Conservation (phyloP, 2,797 vertebrate genomes). For the Tadarida brasiliensis region DNA sequence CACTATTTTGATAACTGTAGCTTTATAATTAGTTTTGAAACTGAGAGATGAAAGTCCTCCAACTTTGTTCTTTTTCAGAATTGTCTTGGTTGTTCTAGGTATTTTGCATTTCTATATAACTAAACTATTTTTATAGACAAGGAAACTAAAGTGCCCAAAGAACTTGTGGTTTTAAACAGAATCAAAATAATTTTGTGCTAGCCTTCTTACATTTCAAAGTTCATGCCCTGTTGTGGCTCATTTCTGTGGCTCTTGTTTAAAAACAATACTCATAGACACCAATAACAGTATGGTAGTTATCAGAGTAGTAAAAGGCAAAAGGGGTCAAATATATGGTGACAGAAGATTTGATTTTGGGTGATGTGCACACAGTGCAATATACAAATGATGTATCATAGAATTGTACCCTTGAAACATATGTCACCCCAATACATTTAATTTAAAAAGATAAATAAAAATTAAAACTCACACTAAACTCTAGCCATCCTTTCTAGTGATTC, state of each 20-base stretch:
- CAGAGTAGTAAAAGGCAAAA: neutral
- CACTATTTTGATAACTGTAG: conserved; percentile 13
- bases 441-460: neutral
- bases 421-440: neutral
- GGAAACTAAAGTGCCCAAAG: conserved; percentile 25
- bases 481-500: neutral
- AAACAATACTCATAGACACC: neutral
- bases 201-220: conserved; percentile 51
- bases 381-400: neutral
- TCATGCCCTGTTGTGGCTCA: neutral
- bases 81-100: conserved; percentile 15
- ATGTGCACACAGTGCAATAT: neutral
- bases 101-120: conserved; percentile 56
- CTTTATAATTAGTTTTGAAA: conserved; percentile 60
- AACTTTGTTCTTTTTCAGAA: conserved; percentile 22
- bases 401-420: neutral
- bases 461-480: conserved; percentile 26
- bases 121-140: conserved; percentile 53
- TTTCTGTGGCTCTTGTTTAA: conserved; percentile 38
- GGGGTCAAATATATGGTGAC: neutral
- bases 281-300: neutral
- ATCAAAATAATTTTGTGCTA: conserved; percentile 52
- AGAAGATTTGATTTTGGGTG: neutral
- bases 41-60: neutral
- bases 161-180: conserved; percentile 7